Evolutionary conservation across 2,113 vertebrate genomes (phyloP).

Genomic region (Camelus bactrianus): DNA sequence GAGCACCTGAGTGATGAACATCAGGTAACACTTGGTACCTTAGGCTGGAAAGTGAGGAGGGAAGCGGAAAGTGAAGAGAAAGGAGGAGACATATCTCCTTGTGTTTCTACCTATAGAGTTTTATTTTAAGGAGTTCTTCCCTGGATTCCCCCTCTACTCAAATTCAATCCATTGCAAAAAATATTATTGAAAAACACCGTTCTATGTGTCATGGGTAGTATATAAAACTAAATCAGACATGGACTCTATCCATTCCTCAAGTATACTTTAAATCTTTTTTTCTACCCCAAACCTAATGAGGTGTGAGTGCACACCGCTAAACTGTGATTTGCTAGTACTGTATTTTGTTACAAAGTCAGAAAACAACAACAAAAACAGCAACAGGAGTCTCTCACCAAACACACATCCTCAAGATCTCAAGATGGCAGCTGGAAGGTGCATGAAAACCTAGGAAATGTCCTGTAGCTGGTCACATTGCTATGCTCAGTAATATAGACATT

Average conservation of each 20-base stretch:
- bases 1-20: background rate
- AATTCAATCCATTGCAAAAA: background rate
- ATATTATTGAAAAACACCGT: background rate
- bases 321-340: background rate
- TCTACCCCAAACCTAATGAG: background rate
- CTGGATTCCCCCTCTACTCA: background rate
- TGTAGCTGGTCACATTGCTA: background rate
- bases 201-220: too few species aligned
- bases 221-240: background rate
- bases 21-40: background rate
- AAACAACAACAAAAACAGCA: too few species aligned
- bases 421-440: conserved; percentile 32
- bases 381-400: background rate
- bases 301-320: background rate
- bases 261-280: background rate
- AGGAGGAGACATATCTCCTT: background rate
- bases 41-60: background rate
- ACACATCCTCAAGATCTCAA: conserved; percentile 61
- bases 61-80: background rate
- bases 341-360: too few species aligned
- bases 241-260: background rate
- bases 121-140: background rate
- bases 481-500: background rate
- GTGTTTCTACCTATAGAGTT: background rate
- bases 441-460: background rate